Evolutionary conservation across 92 coral and sea anemone genomes (phyloP), one percentile per base, ranked within the genome.

Genomic region (Ricordea florida): DNA sequence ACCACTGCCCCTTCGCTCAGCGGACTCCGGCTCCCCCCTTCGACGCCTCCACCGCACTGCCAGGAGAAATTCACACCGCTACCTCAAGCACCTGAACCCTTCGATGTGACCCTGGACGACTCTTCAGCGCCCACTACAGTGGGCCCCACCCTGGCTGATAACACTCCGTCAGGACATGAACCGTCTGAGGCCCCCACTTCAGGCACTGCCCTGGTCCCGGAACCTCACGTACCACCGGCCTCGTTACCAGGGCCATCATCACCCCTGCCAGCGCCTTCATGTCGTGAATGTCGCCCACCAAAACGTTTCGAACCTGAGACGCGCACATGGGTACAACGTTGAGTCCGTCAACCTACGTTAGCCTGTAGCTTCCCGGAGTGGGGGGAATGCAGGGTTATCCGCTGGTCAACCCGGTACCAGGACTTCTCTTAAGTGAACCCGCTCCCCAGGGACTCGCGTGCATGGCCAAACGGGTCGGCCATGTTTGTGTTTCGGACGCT

Each of bases 261-360:
- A 37, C 52, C 62, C 53, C 62, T 7, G 50, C 56, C 50, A 44
- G 22, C 28, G 6, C 25, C 33, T 21, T 31, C 86, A 10, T 57
- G 62, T 36, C 82, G 78, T 51, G 49, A 36, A 24, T 71, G 83
- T 34, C 41, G 55, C 66, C 66, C 77, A 24, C 91, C 87, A 20
- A 64, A 85, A 40, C 68, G 76, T 43, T 85, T 44, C 36, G 79
- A 80, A 59, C 91, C 87, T 21, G 79, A 85, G 65, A 80, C 83
- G 50, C 83, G 91, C 65, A 35, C 17, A 34, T 80, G 91, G 91
- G 34, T 85, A 48, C 41, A 18, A 52, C 20, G 24, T 50, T 72
- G 72, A 85, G 91, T 57, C 69, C 83, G 83, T 28, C 65, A 45
- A 80, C 74, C 82, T 72, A 72, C 32, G 59, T 26, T n/a, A 76